A percentile compares a stretch with the other conserved stretches of the same genome.
Conservation (phyloP, 2,797 vertebrate genomes). For the Acrossocheilus wenchowensis region DNA sequence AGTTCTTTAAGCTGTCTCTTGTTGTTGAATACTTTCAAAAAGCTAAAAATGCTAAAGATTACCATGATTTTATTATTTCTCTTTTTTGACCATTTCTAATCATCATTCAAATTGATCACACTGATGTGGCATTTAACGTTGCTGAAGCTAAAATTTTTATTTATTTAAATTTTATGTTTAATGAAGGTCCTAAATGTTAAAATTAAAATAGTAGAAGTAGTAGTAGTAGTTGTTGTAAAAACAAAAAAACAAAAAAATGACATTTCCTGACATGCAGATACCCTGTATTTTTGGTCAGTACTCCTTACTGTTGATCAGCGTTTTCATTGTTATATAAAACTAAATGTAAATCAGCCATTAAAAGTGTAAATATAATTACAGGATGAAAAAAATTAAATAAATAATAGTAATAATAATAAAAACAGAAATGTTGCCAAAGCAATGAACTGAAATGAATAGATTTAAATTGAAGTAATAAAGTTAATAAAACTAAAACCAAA, state of each 20-base stretch:
- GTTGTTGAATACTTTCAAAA: neutral
- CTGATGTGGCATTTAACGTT: neutral
- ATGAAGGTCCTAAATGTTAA: too few relatives aligned
- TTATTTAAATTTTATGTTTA: neutral
- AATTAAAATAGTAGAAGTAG: too few relatives aligned
- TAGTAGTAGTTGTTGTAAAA: neutral
- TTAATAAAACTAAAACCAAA: neutral
- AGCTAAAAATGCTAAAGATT: neutral
- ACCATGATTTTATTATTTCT: neutral
- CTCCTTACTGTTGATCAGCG: too few relatives aligned
- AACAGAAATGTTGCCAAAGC: neutral
- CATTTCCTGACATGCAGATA: too few relatives aligned
- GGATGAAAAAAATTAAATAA: neutral
- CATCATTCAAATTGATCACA: neutral
- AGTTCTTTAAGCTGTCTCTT: neutral
- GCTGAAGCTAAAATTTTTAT: neutral
- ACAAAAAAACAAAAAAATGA: too few relatives aligned
- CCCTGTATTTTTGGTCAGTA: too few relatives aligned
- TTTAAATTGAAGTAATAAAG: neutral
- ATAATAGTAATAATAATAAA: too few relatives aligned
- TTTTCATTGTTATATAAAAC: too few relatives aligned
- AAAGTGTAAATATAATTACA: neutral
- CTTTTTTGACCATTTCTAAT: too few relatives aligned
- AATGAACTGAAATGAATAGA: neutral
- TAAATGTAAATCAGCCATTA: too few relatives aligned